Conservation (phyloP, 2,797 vertebrate species). For the Morus bassanus region DNA sequence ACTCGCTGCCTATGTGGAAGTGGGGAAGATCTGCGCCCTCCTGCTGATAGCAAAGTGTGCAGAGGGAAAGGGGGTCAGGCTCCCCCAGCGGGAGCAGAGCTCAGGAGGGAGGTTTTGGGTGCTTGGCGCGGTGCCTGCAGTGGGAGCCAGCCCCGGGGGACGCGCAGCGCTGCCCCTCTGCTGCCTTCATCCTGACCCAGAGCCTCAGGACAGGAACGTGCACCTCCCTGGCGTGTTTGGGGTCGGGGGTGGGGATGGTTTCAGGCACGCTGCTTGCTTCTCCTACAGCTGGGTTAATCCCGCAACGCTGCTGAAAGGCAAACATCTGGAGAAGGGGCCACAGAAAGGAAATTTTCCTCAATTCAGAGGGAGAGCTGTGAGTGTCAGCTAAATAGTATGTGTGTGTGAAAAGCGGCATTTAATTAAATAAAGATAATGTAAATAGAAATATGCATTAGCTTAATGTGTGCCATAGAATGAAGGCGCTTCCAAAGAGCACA, state of each 20-base stretch:
- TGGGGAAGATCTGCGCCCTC: fast-evolving
- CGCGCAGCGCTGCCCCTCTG: fast-evolving
- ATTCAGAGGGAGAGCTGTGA: background rate
- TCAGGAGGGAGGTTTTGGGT: too few relatives aligned
- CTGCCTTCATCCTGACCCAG: fast-evolving
- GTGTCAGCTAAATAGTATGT: conserved; percentile 12
- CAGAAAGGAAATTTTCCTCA: conserved; percentile 12
- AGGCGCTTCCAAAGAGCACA: background rate
- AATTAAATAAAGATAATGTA: conserved; percentile 39
- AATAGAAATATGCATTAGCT: background rate
- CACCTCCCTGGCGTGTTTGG: fast-evolving
- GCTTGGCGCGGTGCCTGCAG: background rate
- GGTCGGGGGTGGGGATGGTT: fast-evolving
- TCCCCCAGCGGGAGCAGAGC: background rate
- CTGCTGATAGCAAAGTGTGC: too few relatives aligned
- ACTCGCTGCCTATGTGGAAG: background rate
- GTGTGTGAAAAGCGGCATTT: background rate
- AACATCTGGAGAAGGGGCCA: conserved; percentile 62
- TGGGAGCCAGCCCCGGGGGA: too few relatives aligned
- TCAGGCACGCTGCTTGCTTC: background rate
- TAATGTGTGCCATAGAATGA: background rate
- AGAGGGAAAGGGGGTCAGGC: background rate
- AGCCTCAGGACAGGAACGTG: fast-evolving
- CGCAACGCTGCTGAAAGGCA: background rate
- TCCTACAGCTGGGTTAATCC: background rate